These are phyloP conservation scores for Noctilio leporinus DNA, from an alignment of 2,113 vertebrate species.

Conservation along the genomic window DNA sequence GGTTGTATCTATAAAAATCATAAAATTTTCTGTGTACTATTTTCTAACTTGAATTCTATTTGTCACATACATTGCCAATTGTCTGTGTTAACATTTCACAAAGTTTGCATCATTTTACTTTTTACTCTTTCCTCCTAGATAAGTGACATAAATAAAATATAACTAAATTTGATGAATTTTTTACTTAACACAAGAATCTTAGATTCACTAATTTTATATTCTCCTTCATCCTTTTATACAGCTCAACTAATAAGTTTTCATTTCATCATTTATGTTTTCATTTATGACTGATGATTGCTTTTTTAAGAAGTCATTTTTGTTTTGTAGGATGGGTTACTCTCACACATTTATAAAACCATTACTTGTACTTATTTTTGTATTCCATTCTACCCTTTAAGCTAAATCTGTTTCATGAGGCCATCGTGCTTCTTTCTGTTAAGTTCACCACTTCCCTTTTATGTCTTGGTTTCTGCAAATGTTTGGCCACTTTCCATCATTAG, in stretches of 20 bases:
- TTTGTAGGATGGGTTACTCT: not conserved
- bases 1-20: not conserved
- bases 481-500: not conserved
- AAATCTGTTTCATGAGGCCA: not conserved
- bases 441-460: not conserved
- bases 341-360: not conserved
- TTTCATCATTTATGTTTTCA: not conserved
- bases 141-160: not conserved
- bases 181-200: not conserved
- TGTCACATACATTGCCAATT: not conserved
- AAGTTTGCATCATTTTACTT: not conserved
- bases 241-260: not conserved
- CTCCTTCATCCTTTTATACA: not conserved
- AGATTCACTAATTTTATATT: not conserved
- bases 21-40: not conserved
- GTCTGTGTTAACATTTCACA: not conserved
- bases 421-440: not conserved
- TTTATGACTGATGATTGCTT: not conserved
- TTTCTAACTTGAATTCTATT: not conserved
- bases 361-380: not conserved
- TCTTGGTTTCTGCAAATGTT: not conserved
- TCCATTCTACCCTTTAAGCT: not conserved
- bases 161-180: not conserved
- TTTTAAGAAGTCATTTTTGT: not conserved
- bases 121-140: not conserved